A percentile compares a stretch with the other conserved stretches of the same genome.
These are phyloP conservation scores for Acanthacorydalis orientalis DNA, from an alignment of 2,888 invertebrate species.

Conservation along the genomic window DNA sequence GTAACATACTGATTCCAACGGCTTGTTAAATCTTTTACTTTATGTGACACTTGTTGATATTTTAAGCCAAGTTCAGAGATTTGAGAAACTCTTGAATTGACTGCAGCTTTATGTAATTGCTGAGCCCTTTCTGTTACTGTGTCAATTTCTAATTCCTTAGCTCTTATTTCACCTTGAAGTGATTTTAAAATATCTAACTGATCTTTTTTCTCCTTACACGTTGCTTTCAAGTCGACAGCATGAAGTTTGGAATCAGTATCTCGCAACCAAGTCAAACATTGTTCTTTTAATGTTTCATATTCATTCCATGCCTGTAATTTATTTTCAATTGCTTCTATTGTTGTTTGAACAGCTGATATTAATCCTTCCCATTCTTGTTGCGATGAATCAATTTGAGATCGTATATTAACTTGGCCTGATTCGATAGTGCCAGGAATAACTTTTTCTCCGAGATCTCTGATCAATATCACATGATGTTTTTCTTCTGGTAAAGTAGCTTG, in stretches of 20 bases:
- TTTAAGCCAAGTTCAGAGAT: conserved; percentile 82
- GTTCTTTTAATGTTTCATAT: conserved; percentile 73
- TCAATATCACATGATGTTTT: conserved; percentile 63
- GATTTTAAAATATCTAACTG: conserved; percentile 65
- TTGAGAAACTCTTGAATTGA: conserved; percentile 60
- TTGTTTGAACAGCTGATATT: conserved; percentile 55
- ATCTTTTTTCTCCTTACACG: conserved; percentile 64
- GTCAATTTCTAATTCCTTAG: conserved; percentile 84
- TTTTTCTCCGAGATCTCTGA: conserved; percentile 70
- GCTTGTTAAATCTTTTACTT: conserved; percentile 77
- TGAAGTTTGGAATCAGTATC: conserved; percentile 77
- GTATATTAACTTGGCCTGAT: conserved; percentile 67
- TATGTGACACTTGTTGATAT: conserved; percentile 78
- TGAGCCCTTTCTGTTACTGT: conserved; percentile 84
- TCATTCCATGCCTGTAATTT: conserved; percentile 85
- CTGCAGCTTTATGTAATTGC: conserved; percentile 54
- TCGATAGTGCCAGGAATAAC: conserved; percentile 77
- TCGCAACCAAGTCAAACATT: conserved; percentile 73
- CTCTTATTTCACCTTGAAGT: conserved; percentile 74
- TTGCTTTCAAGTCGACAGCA: conserved; percentile 71
- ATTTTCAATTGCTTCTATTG: conserved; percentile 61
- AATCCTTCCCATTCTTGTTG: conserved; percentile 84
- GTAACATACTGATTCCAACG: conserved; percentile 87
- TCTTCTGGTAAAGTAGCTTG: conserved; percentile 71
- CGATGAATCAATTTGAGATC: conserved; percentile 71